Evolutionary conservation across 1,140 invertebrate species (phyloP).

Genomic region (Brachystomella parvula): DNA sequence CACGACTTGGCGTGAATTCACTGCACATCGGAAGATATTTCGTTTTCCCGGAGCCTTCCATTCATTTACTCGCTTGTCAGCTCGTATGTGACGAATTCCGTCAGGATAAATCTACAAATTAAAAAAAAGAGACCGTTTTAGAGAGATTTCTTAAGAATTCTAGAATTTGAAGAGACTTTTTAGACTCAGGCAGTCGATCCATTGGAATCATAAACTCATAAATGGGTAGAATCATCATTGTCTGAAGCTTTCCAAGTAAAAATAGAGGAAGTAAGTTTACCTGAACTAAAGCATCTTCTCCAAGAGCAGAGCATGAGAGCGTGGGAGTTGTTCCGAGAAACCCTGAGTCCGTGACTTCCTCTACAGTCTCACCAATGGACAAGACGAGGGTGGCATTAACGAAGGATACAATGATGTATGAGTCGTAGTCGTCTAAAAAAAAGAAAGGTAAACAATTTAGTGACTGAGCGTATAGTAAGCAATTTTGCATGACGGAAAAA

Average conservation of each 20-base stretch:
- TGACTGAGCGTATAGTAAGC: neutral
- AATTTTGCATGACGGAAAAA: neutral
- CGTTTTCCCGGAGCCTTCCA: constrained; percentile 98
- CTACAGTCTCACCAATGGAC: constrained; percentile 98
- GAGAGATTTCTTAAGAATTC: neutral
- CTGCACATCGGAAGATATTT: constrained; percentile 93
- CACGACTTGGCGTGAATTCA: constrained; percentile 97
- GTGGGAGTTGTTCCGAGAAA: constrained; percentile 98
- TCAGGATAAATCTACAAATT: constrained; percentile 79
- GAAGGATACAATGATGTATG: constrained; percentile 99
- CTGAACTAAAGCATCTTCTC: constrained; percentile 95
- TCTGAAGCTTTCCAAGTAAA: neutral
- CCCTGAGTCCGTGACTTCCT: constrained; percentile 99
- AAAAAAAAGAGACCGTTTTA: constrained; percentile 1
- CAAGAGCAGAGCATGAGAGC: constrained; percentile 89
- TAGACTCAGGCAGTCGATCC: constrained; percentile 9
- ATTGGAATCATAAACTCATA: constrained; percentile 2
- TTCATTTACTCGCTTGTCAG: constrained; percentile 96
- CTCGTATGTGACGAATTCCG: constrained; percentile 95
- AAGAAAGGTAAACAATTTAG: constrained; percentile 13
- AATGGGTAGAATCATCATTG: neutral
- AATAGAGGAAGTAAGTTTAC: constrained; percentile 46
- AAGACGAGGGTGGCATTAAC: constrained; percentile 98
- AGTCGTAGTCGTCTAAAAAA: constrained; percentile 92
- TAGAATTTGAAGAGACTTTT: neutral